These are phyloP conservation scores for Orchesella cincta DNA, from an alignment of 1,140 invertebrate genomes.

Conservation along the genomic window DNA sequence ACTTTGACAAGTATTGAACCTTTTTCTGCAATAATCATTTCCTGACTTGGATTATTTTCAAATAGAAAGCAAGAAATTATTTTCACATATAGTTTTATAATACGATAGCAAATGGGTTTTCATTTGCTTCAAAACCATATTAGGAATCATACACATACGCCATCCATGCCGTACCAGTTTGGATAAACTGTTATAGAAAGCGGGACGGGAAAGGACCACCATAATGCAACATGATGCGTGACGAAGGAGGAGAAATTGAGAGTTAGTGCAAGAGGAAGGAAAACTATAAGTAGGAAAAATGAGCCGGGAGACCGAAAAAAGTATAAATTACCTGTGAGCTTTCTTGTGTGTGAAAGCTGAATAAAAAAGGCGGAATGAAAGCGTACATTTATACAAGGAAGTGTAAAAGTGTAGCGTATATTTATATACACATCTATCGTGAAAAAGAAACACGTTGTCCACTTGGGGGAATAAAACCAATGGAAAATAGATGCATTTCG, in stretches of 20 bases:
- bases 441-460: background rate
- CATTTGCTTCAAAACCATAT: no score
- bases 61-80: no score
- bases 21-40: no score
- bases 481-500: background rate
- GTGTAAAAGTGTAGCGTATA: background rate
- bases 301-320: slow-evolving; percentile 16
- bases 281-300: slow-evolving; percentile 6
- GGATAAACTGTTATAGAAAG: no score
- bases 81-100: no score
- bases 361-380: background rate
- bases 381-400: background rate
- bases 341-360: slow-evolving; percentile 1
- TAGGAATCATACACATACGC: no score
- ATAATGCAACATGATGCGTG: background rate
- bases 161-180: no score
- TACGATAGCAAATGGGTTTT: no score
- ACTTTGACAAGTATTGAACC: no score
- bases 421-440: no score
- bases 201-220: background rate
- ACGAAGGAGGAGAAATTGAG: background rate
- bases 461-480: background rate
- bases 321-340: slow-evolving; percentile 21
- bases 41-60: no score
- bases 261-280: background rate